Percentiles rank a stretch among this genome's conserved stretches.
These are phyloP conservation scores for Rhea pennata DNA, from an alignment of 2,113 vertebrate species.

Conservation along the genomic window DNA sequence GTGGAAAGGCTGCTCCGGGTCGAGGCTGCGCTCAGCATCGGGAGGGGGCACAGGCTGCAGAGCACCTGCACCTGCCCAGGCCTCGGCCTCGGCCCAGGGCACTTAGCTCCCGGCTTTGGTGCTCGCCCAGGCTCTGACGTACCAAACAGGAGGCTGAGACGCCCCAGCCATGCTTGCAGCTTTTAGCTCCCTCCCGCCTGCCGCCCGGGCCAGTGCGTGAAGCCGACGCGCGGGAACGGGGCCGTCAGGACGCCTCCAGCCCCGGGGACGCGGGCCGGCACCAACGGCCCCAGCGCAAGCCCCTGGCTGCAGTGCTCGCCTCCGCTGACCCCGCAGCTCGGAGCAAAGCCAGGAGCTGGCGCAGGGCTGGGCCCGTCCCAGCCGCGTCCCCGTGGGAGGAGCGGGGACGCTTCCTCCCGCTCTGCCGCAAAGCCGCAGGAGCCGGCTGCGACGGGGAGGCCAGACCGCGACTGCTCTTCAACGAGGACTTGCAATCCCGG, in stretches of 20 bases:
- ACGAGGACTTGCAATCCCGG: too few species aligned
- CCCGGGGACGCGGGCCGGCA: fast-evolving
- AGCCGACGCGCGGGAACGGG: fast-evolving
- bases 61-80: background rate
- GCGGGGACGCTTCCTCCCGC: background rate
- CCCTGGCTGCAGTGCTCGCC: fast-evolving
- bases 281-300: background rate
- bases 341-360: fast-evolving
- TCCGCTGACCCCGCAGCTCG: background rate
- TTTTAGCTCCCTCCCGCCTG: background rate
- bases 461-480: background rate
- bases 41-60: background rate
- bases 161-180: too few species aligned
- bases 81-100: background rate
- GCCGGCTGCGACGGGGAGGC: background rate
- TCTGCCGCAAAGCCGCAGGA: background rate
- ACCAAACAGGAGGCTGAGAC: background rate
- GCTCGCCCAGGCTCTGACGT: background rate
- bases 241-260: fast-evolving
- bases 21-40: background rate
- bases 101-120: background rate
- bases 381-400: background rate
- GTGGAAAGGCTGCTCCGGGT: background rate
- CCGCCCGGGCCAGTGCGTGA: background rate
- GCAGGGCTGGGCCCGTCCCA: background rate